These are phyloP conservation scores for Norana najaformis DNA, from an alignment of 2,888 invertebrate species.

Conservation along the genomic window DNA sequence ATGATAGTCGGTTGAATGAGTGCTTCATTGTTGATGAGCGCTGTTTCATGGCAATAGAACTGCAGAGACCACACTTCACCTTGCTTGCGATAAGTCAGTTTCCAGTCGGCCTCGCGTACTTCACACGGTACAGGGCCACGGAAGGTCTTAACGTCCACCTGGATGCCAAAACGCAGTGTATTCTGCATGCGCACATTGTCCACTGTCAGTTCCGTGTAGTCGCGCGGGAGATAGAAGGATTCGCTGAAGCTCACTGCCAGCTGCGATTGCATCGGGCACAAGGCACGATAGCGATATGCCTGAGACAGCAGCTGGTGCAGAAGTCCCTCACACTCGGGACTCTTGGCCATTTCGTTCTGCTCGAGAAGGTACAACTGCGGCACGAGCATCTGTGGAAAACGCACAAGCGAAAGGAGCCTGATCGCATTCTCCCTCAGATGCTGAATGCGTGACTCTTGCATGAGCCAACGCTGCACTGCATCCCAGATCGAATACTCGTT, in stretches of 20 bases:
- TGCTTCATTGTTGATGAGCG: conserved; percentile 57
- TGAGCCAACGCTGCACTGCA: conserved; percentile 56
- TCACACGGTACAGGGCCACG: conserved; percentile 59
- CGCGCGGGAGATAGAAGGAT: conserved; percentile 57
- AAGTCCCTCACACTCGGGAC: conserved; percentile 46
- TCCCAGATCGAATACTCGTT: conserved; percentile 55
- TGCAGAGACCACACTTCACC: conserved; percentile 56
- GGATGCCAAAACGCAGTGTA: conserved; percentile 60
- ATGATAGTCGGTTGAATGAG: conserved; percentile 56
- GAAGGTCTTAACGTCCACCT: conserved; percentile 60
- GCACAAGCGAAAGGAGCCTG: conserved; percentile 55
- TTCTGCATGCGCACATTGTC: conserved; percentile 62
- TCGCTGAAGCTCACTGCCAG: conserved; percentile 55
- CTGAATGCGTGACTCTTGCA: conserved; percentile 48
- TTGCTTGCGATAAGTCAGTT: conserved; percentile 60
- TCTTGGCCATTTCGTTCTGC: conserved; percentile 47
- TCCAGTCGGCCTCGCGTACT: conserved; percentile 59
- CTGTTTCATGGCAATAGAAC: conserved; percentile 60
- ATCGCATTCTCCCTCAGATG: conserved; percentile 46
- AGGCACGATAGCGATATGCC: conserved; percentile 60
- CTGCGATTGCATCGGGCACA: conserved; percentile 54
- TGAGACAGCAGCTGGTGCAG: conserved; percentile 54
- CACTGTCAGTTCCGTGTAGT: conserved; percentile 58
- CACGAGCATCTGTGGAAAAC: conserved; percentile 61
- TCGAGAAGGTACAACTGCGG: conserved; percentile 55